These are phyloP conservation scores for Archilochus colubris DNA, from an alignment of 2,113 vertebrate species.

Conservation along the genomic window DNA sequence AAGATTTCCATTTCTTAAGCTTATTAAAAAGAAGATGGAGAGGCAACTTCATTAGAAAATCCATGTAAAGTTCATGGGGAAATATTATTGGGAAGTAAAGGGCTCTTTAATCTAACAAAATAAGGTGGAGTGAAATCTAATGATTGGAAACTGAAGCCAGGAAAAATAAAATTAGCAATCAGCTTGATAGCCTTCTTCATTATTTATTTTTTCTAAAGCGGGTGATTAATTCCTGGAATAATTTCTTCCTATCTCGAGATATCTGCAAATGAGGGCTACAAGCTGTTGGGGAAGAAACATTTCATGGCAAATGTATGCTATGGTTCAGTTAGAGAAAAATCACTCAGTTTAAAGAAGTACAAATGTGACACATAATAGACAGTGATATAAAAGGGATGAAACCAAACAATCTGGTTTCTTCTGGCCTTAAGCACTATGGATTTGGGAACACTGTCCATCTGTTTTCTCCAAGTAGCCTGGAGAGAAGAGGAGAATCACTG, in stretches of 20 bases:
- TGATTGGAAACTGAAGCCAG: slow-evolving; percentile 51
- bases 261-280: slow-evolving; percentile 31
- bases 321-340: neutral
- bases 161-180: slow-evolving; percentile 67
- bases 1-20: slow-evolving; percentile 35
- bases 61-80: slow-evolving; percentile 33
- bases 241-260: slow-evolving; percentile 11
- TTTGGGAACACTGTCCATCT: neutral
- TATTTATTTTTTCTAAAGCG: slow-evolving; percentile 9
- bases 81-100: slow-evolving; percentile 27
- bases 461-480: neutral
- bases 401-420: neutral
- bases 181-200: neutral
- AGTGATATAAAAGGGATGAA: neutral
- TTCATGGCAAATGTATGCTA: neutral
- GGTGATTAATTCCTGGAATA: slow-evolving; percentile 26
- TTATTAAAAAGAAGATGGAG: slow-evolving; percentile 55
- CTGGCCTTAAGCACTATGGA: neutral
- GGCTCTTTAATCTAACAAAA: slow-evolving; percentile 49
- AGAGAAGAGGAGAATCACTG: neutral
- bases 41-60: slow-evolving; percentile 45
- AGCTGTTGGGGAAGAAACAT: neutral
- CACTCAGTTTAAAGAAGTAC: neutral
- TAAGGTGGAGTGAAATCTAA: slow-evolving; percentile 23
- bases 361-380: neutral